phyloP scores from a whole-genome alignment of 2,797 vertebrate genomes.

The Mus minutoides region DNA sequence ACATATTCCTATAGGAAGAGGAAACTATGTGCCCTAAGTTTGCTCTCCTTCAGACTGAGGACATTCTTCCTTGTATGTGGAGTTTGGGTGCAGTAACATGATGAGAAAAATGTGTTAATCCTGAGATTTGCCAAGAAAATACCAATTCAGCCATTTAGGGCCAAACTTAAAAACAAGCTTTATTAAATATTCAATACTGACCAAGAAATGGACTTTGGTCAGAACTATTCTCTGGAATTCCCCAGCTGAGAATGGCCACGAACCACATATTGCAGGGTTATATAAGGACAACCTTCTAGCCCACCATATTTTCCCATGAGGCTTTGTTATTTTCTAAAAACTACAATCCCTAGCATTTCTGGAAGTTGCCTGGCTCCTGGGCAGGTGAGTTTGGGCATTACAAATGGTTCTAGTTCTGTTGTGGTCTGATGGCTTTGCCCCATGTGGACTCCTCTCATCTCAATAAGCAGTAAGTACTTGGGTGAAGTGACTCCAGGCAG shows the following conservation, averaged over 20 bases:
- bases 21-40: background rate
- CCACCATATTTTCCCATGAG: background rate
- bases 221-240: background rate
- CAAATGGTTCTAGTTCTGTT: background rate
- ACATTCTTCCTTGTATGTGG: background rate
- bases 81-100: background rate
- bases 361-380: background rate
- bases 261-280: background rate
- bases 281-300: background rate
- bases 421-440: background rate
- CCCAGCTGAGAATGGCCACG: background rate
- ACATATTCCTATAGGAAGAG: background rate
- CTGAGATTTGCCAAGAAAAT: background rate
- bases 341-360: background rate
- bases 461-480: background rate
- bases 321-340: background rate
- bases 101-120: background rate
- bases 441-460: background rate
- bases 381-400: background rate
- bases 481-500: background rate
- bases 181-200: background rate
- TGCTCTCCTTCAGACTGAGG: background rate
- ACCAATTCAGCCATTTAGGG: background rate
- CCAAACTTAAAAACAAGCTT: background rate
- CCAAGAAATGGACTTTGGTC: background rate